Conservation (phyloP, 1,140 invertebrate species). For the Ylistrum balloti region DNA sequence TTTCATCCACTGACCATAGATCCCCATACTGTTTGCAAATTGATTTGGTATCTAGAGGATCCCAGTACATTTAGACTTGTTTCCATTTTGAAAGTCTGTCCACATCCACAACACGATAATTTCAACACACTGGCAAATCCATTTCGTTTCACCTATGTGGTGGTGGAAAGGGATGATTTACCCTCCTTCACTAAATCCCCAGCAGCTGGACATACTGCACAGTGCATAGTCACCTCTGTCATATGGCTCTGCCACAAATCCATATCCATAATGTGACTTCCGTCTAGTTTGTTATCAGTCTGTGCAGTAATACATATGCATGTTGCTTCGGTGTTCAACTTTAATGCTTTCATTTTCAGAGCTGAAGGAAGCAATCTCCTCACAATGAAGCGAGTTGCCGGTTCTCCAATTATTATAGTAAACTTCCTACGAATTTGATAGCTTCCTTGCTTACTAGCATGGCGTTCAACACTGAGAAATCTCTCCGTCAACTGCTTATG, state of each 20-base stretch:
- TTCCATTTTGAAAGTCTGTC: neutral
- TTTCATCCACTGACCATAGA: neutral
- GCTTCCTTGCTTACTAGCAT: neutral
- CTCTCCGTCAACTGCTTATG: neutral
- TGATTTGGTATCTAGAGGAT: neutral
- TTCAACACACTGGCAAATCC: neutral
- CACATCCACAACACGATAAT: neutral
- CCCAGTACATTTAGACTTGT: neutral
- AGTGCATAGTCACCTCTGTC: neutral
- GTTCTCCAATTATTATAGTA: neutral
- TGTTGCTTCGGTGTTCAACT: neutral
- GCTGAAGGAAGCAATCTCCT: neutral
- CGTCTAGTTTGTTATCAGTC: neutral
- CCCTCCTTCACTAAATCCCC: neutral
- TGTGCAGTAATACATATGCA: neutral
- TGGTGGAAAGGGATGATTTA: neutral
- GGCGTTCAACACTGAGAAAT: neutral
- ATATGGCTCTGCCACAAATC: neutral
- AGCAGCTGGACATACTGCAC: neutral
- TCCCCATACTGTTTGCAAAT: slow-evolving; percentile 30
- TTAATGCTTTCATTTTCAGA: neutral
- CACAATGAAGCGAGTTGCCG: neutral
- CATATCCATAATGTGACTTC: neutral
- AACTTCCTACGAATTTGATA: neutral
- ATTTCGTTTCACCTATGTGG: neutral